Base-by-base conservation (phyloP, 2,888 invertebrate species). In the Barypeithes pellucidus region DNA sequence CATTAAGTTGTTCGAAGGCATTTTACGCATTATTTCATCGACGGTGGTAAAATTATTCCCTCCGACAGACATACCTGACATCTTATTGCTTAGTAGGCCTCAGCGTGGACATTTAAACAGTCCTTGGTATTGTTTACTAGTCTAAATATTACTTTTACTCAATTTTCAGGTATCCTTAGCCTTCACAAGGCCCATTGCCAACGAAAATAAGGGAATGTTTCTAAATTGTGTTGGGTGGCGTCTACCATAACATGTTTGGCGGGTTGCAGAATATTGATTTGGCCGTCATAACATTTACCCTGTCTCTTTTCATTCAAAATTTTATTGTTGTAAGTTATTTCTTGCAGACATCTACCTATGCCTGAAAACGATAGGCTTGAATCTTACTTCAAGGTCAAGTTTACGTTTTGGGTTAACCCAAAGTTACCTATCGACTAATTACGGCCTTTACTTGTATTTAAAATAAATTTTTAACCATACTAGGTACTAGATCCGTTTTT, bases 211-310 rank as follows among this genome's bases (percentile, higher is more conserved):
- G 29, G 29, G 47, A 52, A 29, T 29, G n/a, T 52, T 52, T n/a
- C n/a, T 20, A 52, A 52, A 24, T 20, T 36, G 39, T 39, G 72
- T 77, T 76, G 77, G 80, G 79, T 81, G 80, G 81, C 80, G 81
- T 80, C 80, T 78, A 76, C 77, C 73, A 79, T 80, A 77, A 77
- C 73, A 77, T 77, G 77, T 81, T 80, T 79, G 79, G 78, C 80
- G 79, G 80, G 80, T 79, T 81, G 79, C 80, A 79, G 80, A 78
- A 79, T 83, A 83, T 83, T 80, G 82, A 82, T 83, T 82, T 78
- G 76, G 81, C 82, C 82, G 82, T 82, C 82, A 83, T 79, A 83
- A 83, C 82, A 82, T 67, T 54, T 67, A 67, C 66, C 57, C 66
- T 18, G 11, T 67, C 66, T 41, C 54, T 0, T n/a, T 54, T 41